Base-by-base conservation (phyloP, 1,140 invertebrate genomes). In the Habropoda laboriosa region DNA sequence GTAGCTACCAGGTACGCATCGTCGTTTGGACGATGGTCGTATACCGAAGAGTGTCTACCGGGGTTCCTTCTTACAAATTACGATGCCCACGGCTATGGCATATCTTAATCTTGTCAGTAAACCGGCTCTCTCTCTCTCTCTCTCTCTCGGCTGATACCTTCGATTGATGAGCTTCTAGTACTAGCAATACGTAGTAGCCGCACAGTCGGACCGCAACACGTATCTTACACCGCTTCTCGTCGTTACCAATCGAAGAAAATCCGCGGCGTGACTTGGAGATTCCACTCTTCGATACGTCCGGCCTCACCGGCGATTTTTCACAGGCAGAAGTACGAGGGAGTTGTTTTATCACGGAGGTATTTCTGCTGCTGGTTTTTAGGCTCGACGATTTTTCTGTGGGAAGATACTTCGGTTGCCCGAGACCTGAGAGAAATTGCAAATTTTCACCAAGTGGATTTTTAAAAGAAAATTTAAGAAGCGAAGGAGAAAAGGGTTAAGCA, bases 81-180 rank as follows among this genome's bases (percentile, higher is more conserved):
- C 68, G 49, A 79, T 4, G 80, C 67, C 42, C 35, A 76, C 42
- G 81, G 40, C 61, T 32, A 40, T 27, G 35, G 68, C 67, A 64
- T 83, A 83, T 83, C 81, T 83, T 79, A 79, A 83, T 83, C 80
- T 83, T 83, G 81, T 83, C 82, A 53, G 75, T 61, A 74, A 83
- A 83, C 81, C 75, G 81, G 82, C 81, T 83, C 35, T 51, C 35
- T 32, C 12, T 53, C n/a, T n/a, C n/a, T n/a, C n/a, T n/a, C n/a
- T n/a, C n/a, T n/a, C n/a, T n/a, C n/a, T n/a, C n/a, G n/a, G n/a
- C n/a, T 24, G 60, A 45, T 47, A 51, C 40, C 49, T 83, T 82
- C 75, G 61, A 83, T 83, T 82, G 68, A 79, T 83, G 80, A 78
- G 77, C 24, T n/a, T 30, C 42, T 70, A 66, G 53, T 49, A 32